Base-by-base conservation (phyloP, 2,888 invertebrate genomes). In the Drosophila diplacantha region DNA sequence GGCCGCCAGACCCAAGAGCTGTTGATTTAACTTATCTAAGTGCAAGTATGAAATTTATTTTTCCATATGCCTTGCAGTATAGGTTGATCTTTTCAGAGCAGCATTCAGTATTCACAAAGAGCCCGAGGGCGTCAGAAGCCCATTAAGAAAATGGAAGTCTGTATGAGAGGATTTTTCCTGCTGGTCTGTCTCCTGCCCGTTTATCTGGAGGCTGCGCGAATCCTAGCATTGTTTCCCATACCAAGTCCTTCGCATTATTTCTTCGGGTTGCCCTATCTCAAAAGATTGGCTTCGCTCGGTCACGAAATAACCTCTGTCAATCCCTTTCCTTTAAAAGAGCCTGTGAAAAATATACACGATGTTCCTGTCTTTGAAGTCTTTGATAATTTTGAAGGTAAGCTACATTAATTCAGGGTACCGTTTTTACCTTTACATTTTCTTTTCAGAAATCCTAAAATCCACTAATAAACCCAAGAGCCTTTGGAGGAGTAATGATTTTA, bases 251-350 rank as follows among this genome's bases (percentile, higher is more conserved):
- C 85, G 11, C 86, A 85, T n/a, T 87, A 87, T 57, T 83, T 86
- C 5, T 74, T 86, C 29, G 86, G 72, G 0, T 37, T 76, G 32
- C 70, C 86, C 0, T 70, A 87, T 32, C 70, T 87, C 31, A 84
- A 84, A 24, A 85, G 67, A 3, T 72, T 89, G 8, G 87, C 87
- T 0, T 68, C 75, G 3, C 68, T 82, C 2, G 89, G 89, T 0
- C 89, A 89, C 64, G 74, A 88, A n/a, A 75, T 89, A 0, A 87
- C 85, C 3, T 82, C 86, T 0, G 74, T 87, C 0, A 83, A 78
- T 26, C 83, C 84, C 2, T 86, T 83, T 74, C 86, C 86, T 0
- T 74, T 76, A 34, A 81, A 82, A 39, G 67, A 75, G 5, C 77
- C 81, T 0, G 32, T 86, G 0, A 39, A 71, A n/a, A 87, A 88